Evolutionary conservation across 2,888 invertebrate genomes (phyloP), one percentile per base, ranked within the genome.

Genomic region (Eilema sororculum): DNA sequence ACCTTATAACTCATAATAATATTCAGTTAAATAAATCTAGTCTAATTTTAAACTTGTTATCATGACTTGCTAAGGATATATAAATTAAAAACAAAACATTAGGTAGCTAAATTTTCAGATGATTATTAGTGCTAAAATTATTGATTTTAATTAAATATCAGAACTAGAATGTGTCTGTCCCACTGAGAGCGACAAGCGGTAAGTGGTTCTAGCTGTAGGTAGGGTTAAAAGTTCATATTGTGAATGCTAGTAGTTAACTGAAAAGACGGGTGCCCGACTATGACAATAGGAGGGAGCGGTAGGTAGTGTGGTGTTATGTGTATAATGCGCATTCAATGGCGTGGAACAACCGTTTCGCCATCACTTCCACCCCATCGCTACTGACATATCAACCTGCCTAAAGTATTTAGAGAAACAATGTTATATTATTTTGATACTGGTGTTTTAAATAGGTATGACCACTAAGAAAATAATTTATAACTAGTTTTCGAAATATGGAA

Each of bases 131-230:
- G 52, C 52, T 52, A 52, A 52, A 52, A n/a, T 52, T 52, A 52
- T 52, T 52, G 52, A 52, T 52, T 52, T 52, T n/a, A 52, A 52
- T 52, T 52, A 52, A 52, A 52, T n/a, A 52, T 52, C n/a, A n/a
- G 1, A 1, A 6, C 46, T 46, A 20, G 41, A 46, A 46, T 46
- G 6, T 46, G 46, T 46, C 6, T 52, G 52, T 52, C 52, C n/a
- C 52, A n/a, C 52, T 52, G 52, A n/a, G 52, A 52, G 52, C 52
- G n/a, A 52, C 52, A 52, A 52, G 52, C 52, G n/a, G 52, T 52
- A 9, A 52, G 52, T 9, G n/a, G 20, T 52, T 52, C 9, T 52
- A n/a, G 52, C 52, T 52, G 20, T 20, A 46, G 20, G 6, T 46
- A 5, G 1, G 37, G 37, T 20, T 20, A 20, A 20, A n/a, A n/a